A percentile compares a stretch with the other conserved stretches of the same genome.
Conservation (phyloP, 2,888 invertebrate genomes). For the Ophion slaviceki region DNA sequence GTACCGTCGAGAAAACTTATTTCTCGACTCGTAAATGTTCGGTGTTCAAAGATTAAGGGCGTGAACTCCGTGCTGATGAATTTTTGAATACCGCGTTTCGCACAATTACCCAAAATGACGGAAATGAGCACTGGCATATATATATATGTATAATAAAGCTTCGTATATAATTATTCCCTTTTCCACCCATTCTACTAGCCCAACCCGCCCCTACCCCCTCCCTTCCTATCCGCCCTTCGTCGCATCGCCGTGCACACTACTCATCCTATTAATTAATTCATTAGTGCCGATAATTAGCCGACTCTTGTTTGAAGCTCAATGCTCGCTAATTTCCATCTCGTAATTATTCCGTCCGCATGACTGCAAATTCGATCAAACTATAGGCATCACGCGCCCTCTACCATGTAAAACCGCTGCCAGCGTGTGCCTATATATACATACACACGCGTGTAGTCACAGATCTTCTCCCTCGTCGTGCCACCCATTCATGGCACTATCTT, state of each 20-base stretch:
- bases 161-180: constrained; percentile 49
- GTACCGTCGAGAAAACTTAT: background rate
- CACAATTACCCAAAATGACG: constrained; percentile 33
- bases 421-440: constrained; percentile 10
- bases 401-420: constrained; percentile 39
- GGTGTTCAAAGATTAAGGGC: constrained; percentile 45
- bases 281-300: constrained; percentile 74
- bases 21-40: constrained; percentile 13
- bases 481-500: constrained; percentile 20
- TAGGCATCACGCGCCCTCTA: constrained; percentile 31
- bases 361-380: constrained; percentile 67
- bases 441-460: background rate
- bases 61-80: constrained; percentile 59
- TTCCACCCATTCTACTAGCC: constrained; percentile 27
- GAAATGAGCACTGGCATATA: background rate
- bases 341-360: constrained; percentile 75
- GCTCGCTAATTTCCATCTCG: constrained; percentile 73
- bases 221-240: background rate
- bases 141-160: background rate
- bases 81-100: constrained; percentile 53
- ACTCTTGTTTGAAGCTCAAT: constrained; percentile 72
- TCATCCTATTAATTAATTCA: constrained; percentile 76
- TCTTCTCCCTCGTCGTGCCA: background rate
- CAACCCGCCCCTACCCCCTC: background rate
- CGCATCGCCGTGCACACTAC: constrained; percentile 27